Evolutionary conservation across 2,888 invertebrate species (phyloP).

Genomic region (Plagodis dolabraria): DNA sequence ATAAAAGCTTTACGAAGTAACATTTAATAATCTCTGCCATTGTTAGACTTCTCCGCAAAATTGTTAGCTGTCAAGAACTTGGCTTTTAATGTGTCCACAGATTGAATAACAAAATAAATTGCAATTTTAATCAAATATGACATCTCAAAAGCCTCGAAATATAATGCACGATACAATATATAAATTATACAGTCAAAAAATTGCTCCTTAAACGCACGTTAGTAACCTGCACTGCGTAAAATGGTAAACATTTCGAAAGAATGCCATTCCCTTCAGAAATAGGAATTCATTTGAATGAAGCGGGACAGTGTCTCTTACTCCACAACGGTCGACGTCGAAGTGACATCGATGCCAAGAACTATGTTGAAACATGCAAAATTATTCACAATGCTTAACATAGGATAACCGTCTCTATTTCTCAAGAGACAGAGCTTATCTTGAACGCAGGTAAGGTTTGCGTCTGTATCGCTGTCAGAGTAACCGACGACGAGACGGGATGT

Average conservation of each 20-base stretch:
- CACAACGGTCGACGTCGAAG: conserved; percentile 23
- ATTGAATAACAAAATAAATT: neutral
- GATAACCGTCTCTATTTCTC: conserved; percentile 12
- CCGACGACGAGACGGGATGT: conserved; percentile 32
- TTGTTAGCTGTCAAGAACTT: neutral
- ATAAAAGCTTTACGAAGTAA: neutral
- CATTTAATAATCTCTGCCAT: neutral
- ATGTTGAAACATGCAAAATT: conserved; percentile 28
- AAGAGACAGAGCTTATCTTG: conserved; percentile 5
- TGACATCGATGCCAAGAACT: conserved; percentile 33
- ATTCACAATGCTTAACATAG: conserved; percentile 3
- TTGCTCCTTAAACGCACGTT: neutral
- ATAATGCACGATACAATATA: too few species aligned
- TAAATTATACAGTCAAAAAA: too few species aligned
- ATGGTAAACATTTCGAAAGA: conserved; percentile 13
- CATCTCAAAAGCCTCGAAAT: too few species aligned
- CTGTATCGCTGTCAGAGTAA: conserved; percentile 28
- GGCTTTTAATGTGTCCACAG: neutral
- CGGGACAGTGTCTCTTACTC: conserved; percentile 24
- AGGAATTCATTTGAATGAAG: conserved; percentile 21
- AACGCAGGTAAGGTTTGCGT: conserved; percentile 12
- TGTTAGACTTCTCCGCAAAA: neutral
- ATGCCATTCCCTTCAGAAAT: conserved; percentile 16
- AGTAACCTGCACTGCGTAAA: neutral
- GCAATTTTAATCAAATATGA: too few species aligned